Base-by-base conservation (phyloP, 2,888 invertebrate genomes). In the Lasiommata megera region DNA sequence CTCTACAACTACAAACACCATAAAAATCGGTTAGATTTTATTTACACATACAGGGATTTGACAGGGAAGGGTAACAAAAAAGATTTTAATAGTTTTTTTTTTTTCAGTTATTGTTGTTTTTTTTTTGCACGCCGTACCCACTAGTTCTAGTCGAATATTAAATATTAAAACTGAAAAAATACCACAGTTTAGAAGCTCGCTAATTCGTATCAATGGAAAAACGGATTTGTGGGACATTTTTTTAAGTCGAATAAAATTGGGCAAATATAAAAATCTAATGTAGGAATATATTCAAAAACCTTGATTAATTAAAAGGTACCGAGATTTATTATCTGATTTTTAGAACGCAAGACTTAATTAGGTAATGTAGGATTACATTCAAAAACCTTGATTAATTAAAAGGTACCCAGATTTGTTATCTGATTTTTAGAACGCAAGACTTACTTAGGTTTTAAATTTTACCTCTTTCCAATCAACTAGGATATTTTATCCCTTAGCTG, bases 131-230 rank as follows among this genome's bases (percentile, higher is more conserved):
- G 28, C 43, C 28, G 43, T 44, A 28, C 43, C 17, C 40, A 17
- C 40, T 57, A 23, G 17, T 47, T 40, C 28, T 16, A 14, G 1
- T 53, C 28, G 16, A 41, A 40, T 6, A 28, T 48, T 16, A 6
- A 17, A 37, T 37, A 58, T 44, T 51, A 43, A 41, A 60, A 56
- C 43, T 36, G 31, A 38, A 47, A 29, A 61, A 62, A 60, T 60
- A 62, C 62, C 62, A 62, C 62, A 62, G 59, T 56, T 40, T 28
- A 41, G 54, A 62, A 62, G 62, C 62, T 62, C 62, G 60, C 56
- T 60, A 62, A 56, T 54, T 54, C 28, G 43, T 50, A 34, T 38
- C 17, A 52, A 44, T 7, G 0, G 6, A 12, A 12, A 48, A 47
- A 40, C n/a, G 9, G 11, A 18, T 34, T 29, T 31, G 0, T 12